Evolutionary conservation across 1,140 invertebrate genomes (phyloP), one percentile per base, ranked within the genome.

Genomic region (Pogonomyrmex californicus): DNA sequence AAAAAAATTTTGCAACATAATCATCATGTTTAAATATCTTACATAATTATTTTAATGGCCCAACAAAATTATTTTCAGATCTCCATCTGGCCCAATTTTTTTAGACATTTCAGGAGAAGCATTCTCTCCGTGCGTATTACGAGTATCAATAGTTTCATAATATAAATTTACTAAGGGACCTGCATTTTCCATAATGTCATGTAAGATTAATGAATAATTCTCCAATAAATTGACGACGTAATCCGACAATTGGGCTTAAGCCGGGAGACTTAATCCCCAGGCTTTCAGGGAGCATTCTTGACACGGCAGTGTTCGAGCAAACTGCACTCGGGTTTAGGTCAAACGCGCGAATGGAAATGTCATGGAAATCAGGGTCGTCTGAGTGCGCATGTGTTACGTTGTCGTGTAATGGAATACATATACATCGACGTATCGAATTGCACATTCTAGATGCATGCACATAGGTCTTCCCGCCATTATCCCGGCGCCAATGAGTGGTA

Each of bases 341-440:
- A 83, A 60, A 83, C 76, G 60, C 60, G 65, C 70, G 56, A 65
- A 88, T 85, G 73, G 63, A 73, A 89, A 88, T 88, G 75, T 62
- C 75, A 60, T 73, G 86, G 56, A 51, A 76, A 89, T 73, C 62
- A 36, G 17, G 3, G 38, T 56, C n/a, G n/a, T n/a, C 54, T 77
- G 14, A 58, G n/a, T n/a, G 51, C n/a, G 44, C 33, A 17, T 7
- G 41, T 44, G 10, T 62, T 66, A 54, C 49, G 49, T n/a, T 47
- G 56, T 56, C 51, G 33, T 63, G 41, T 51, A 87, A 86, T 86
- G n/a, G 51, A 56, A 77, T 77, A 77, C n/a, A 30, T 68, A 41
- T 79, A 68, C 12, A 4, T 12, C 9, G 63, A 7, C 14, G 47
- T 70, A 70, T 81, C 77, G 51, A 49, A 41, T 54, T 54, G 36